A percentile compares a stretch with the other conserved stretches of the same genome.
Conservation (phyloP, 2,797 vertebrate species). For the Holocentrus rufus region DNA sequence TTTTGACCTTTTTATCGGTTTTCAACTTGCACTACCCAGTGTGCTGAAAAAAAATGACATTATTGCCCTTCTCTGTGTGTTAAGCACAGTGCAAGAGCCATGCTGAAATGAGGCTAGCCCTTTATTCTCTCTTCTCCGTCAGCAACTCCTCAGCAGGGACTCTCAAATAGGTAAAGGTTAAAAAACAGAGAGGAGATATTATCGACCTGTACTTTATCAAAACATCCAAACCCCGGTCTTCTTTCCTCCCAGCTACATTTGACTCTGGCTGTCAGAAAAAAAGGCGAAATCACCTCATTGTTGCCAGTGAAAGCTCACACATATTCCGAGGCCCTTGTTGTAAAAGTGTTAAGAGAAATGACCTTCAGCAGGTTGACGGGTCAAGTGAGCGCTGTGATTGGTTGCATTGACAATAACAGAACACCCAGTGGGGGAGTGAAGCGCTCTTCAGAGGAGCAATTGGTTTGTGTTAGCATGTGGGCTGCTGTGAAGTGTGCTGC, state of each 20-base stretch:
- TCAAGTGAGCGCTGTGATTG: conserved; percentile 55
- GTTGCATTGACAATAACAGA: conserved; percentile 55
- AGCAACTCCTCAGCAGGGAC: no score
- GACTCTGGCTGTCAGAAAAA: conserved; percentile 27
- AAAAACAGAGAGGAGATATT: background rate
- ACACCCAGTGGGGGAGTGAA: conserved; percentile 62
- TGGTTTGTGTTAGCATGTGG: conserved; percentile 57
- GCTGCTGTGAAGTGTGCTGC: conserved; percentile 44
- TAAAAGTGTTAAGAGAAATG: conserved; percentile 27
- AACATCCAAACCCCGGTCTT: conserved; percentile 12
- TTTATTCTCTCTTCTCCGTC: no score
- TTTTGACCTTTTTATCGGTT: no score
- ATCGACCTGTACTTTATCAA: conserved; percentile 11
- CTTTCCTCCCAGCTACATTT: conserved; percentile 4
- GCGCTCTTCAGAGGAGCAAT: conserved; percentile 61
- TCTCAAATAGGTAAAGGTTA: no score
- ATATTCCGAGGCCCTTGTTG: conserved; percentile 43
- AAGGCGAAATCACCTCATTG: conserved; percentile 32
- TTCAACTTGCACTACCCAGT: no score
- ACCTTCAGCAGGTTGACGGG: conserved; percentile 52
- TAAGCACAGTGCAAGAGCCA: no score
- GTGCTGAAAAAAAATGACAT: no score
- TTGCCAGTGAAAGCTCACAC: conserved; percentile 27
- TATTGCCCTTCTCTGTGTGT: no score
- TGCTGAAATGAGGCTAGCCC: no score